Conservation (phyloP, 35 echinoderm and acorn worm species). For the Ophioderma brevispina region DNA sequence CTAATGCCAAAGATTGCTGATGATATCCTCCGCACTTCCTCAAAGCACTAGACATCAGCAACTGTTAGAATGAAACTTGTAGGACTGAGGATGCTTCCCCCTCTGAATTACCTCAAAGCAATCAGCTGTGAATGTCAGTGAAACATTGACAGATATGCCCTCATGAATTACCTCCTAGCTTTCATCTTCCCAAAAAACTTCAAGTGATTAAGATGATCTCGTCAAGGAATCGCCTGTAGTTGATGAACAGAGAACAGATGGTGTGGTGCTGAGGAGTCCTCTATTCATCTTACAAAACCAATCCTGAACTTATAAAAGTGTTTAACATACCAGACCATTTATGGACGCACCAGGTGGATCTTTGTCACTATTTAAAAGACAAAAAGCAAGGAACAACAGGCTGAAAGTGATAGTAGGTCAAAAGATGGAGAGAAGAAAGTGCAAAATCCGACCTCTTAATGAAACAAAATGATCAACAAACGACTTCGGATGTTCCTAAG, state of each 20-base stretch:
- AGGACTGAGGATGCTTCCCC: not conserved
- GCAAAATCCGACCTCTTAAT: too few species aligned
- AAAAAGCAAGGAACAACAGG: not conserved
- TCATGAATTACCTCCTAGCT: not conserved
- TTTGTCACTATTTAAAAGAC: too few species aligned
- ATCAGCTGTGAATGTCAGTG: not conserved
- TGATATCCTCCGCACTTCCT: not conserved
- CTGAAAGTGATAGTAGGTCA: not conserved
- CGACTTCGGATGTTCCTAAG: not conserved
- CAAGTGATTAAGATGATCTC: not conserved
- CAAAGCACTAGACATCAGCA: not conserved
- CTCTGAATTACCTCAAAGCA: not conserved
- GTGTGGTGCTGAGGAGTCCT: not conserved
- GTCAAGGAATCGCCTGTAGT: not conserved
- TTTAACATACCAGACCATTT: conserved; percentile 76
- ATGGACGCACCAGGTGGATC: not conserved
- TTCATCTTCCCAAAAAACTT: not conserved
- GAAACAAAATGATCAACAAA: not conserved
- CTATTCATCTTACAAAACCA: conserved; percentile 70
- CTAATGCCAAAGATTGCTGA: not conserved
- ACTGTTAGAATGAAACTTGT: not conserved
- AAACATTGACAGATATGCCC: not conserved
- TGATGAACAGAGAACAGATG: not conserved
- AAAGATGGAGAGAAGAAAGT: not conserved
- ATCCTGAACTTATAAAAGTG: conserved; percentile 87